phyloP scores from a whole-genome alignment of 1,140 invertebrate genomes.

The Proctacanthus coquilletti region DNA sequence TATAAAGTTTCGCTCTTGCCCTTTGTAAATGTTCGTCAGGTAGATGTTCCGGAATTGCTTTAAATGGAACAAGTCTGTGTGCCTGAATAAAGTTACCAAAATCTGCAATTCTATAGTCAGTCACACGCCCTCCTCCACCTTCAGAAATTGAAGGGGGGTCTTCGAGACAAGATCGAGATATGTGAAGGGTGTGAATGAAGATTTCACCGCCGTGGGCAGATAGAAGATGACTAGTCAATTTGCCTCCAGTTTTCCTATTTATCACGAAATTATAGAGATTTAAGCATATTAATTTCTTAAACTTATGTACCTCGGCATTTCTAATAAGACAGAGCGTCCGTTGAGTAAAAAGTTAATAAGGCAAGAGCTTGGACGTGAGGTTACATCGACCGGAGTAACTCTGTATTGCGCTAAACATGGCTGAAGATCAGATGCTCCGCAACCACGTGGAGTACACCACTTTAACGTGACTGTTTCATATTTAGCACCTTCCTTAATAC shows the following conservation, averaged over 20 bases:
- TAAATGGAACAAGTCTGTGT: conserved; percentile 60
- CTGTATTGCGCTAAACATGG: conserved; percentile 70
- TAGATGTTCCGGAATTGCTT: conserved; percentile 31
- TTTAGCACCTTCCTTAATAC: conserved; percentile 34
- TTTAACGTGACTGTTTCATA: conserved; percentile 70
- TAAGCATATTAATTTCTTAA: conserved; percentile 1
- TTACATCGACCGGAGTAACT: conserved; percentile 92
- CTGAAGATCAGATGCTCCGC: conserved; percentile 58
- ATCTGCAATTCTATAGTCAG: conserved; percentile 78
- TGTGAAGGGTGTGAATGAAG: conserved; percentile 84
- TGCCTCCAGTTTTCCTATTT: conserved; percentile 63
- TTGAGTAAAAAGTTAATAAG: conserved; percentile 91
- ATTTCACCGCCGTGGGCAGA: conserved; percentile 91
- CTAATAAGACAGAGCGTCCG: conserved; percentile 84
- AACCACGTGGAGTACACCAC: conserved; percentile 87
- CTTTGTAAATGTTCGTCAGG: conserved; percentile 31
- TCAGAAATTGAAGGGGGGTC: conserved; percentile 91
- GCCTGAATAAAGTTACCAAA: conserved; percentile 78
- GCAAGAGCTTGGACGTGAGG: conserved; percentile 85
- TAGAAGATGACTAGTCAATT: conserved; percentile 83
- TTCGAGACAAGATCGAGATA: conserved; percentile 73
- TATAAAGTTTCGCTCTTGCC: conserved; percentile 51
- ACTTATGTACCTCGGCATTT: conserved; percentile 65
- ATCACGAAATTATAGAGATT: not conserved
- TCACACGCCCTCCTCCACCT: conserved; percentile 80